A percentile compares a stretch with the other conserved stretches of the same genome.
Evolutionary conservation across 2,797 vertebrate species (phyloP).

Genomic region (Lacerta agilis): DNA sequence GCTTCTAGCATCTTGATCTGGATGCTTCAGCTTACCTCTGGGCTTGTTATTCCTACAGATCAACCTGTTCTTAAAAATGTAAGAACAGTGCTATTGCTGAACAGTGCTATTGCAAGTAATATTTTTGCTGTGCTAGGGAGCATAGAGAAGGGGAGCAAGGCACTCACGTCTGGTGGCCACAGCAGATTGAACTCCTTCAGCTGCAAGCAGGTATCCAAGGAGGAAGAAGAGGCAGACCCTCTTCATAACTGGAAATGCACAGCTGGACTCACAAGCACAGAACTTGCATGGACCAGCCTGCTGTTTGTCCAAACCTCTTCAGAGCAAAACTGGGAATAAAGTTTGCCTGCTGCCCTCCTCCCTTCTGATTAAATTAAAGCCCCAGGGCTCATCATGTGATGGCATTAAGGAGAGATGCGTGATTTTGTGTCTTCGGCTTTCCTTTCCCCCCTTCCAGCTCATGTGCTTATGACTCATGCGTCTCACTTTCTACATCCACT

Average conservation of each 20-base stretch:
- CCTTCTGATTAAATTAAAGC: slow-evolving; percentile 71
- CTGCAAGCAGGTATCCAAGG: slow-evolving; percentile 71
- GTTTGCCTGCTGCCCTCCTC: slow-evolving; percentile 45
- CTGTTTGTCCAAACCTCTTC: slow-evolving; percentile 1
- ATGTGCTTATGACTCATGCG: slow-evolving; percentile 84
- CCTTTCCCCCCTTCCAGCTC: slow-evolving; percentile 61
- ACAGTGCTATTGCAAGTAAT: rapidly evolving
- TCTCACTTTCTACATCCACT: slow-evolving; percentile 67
- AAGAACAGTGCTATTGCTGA: rapidly evolving
- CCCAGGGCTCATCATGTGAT: slow-evolving; percentile 89
- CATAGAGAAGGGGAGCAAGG: rapidly evolving
- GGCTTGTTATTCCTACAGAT: neutral
- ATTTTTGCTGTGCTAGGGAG: too few relatives aligned
- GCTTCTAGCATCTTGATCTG: neutral
- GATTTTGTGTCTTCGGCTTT: slow-evolving; percentile 78
- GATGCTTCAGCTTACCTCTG: neutral
- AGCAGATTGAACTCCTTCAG: slow-evolving; percentile 63
- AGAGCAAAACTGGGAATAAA: slow-evolving; percentile 32
- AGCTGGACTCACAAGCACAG: neutral
- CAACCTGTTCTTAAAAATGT: neutral
- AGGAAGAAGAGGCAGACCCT: neutral
- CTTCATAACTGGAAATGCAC: slow-evolving; percentile 70
- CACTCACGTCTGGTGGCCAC: slow-evolving; percentile 87
- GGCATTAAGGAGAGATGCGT: slow-evolving; percentile 85
- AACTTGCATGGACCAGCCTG: neutral